Evolutionary conservation across 2,888 invertebrate species (phyloP), one percentile per base, ranked within the genome.

Genomic region (Ypsolopha scabrella): DNA sequence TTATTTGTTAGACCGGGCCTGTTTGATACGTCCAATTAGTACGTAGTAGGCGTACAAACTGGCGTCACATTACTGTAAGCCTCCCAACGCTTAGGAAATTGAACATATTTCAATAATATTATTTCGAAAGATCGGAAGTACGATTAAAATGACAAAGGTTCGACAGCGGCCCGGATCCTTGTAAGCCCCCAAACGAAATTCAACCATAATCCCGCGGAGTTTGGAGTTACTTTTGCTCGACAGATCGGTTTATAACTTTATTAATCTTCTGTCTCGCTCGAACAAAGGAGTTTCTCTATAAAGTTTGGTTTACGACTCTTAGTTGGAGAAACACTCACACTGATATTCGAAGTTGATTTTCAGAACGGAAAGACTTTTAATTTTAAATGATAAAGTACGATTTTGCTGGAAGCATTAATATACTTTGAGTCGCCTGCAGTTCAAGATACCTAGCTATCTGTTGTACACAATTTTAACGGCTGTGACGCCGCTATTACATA

Each of bases 61-160:
- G 24, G 24, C 24, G 4, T 24, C 24, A 24, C 24, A 24, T 24
- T 24, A 24, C 24, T 24, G 24, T 24, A 24, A 24, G 24, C 24
- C 61, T 68, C 69, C 68, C 70, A 61, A 71, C 73, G 69, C 68
- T 64, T 69, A 75, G 82, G 83, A 85, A 82, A 83, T 83, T 81
- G 80, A 81, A 83, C 82, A 83, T 85, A 83, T 83, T 82, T 85
- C 82, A 85, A 85, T 83, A 81, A 80, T 72, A 78, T 83, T 78
- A 83, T 82, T 80, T 82, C 74, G 79, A 75, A 80, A 82, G 82
- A 83, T 85, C 80, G 81, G 82, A 82, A 82, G 72, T 72, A 67
- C 72, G 83, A 83, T 83, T 81, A 82, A 75, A 81, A 81, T 85
- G 83, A 85, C 85, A 85, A 81, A 85, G 85, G 83, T 83, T 82